A percentile compares a stretch with the other conserved stretches of the same genome.
These are phyloP conservation scores for Drosophila auraria DNA, from an alignment of 1,140 invertebrate genomes.

Conservation along the genomic window DNA sequence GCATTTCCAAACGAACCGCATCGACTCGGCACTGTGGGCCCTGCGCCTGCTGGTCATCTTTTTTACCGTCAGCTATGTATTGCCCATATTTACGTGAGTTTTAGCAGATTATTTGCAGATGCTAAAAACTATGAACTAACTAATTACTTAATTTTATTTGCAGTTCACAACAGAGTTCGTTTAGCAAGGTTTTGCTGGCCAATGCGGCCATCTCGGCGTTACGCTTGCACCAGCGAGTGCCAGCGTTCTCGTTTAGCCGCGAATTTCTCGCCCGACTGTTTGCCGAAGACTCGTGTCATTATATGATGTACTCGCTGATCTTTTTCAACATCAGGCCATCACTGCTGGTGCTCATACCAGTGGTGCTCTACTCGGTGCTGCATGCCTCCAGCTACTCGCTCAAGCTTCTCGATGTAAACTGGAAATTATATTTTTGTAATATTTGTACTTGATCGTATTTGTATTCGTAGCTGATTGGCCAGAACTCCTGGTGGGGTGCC, in stretches of 20 bases:
- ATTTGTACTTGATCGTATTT: not conserved
- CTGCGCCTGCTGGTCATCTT: conserved; percentile 93
- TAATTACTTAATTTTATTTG: conserved; percentile 3
- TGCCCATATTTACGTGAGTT: conserved; percentile 94
- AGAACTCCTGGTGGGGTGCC: conserved; percentile 95
- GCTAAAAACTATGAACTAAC: not conserved
- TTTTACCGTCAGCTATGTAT: conserved; percentile 93
- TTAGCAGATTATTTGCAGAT: not conserved
- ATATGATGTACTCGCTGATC: conserved; percentile 96
- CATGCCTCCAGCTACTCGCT: conserved; percentile 96
- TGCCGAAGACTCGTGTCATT: conserved; percentile 97
- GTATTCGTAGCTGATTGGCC: conserved; percentile 90
- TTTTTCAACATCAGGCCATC: conserved; percentile 96
- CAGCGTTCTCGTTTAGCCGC: conserved; percentile 91
- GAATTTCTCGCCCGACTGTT: conserved; percentile 93
- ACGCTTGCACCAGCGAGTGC: conserved; percentile 96
- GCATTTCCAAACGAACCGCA: conserved; percentile 92
- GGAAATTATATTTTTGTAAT: conserved; percentile 27
- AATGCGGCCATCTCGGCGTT: conserved; percentile 97
- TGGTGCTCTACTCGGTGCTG: conserved; percentile 95
- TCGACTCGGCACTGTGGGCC: conserved; percentile 93
- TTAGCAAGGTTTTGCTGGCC: conserved; percentile 95
- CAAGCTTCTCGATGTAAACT: conserved; percentile 95
- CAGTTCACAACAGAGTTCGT: conserved; percentile 93
- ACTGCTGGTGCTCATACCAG: conserved; percentile 94